Conservation (phyloP, 2,113 vertebrate genomes). For the Oplegnathus fasciatus region DNA sequence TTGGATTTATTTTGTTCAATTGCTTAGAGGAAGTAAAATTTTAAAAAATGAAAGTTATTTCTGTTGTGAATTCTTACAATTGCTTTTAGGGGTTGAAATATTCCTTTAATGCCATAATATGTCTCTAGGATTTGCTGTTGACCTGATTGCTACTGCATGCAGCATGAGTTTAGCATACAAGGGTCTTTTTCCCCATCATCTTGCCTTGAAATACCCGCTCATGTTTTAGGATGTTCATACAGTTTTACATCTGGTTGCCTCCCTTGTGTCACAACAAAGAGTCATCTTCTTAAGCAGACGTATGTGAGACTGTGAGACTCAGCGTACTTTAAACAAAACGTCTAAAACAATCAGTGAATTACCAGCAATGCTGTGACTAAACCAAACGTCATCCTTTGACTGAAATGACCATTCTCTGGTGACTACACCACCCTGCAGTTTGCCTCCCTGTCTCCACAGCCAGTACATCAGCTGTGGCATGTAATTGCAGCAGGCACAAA, state of each 20-base stretch:
- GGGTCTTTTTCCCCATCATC: no score
- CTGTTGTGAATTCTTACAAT: no score
- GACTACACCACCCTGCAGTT: conserved; percentile 62
- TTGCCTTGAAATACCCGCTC: no score
- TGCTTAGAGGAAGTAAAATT: neutral
- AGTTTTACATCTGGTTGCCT: neutral
- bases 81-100: neutral
- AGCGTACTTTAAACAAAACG: neutral
- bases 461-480: conserved; percentile 77
- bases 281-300: neutral
- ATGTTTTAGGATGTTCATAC: neutral
- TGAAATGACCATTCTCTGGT: conserved; percentile 38
- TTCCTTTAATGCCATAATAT: no score
- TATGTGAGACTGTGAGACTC: neutral
- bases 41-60: no score
- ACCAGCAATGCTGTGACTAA: conserved; percentile 48
- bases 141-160: neutral
- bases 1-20: neutral
- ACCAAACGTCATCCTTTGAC: conserved; percentile 42
- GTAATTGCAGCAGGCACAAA: conserved; percentile 81
- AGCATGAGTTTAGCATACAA: no score
- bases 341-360: neutral
- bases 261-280: neutral
- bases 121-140: no score
- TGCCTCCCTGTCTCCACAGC: conserved; percentile 39